phyloP scores from a whole-genome alignment of 2,888 invertebrate genomes.

The Eupithecia abbreviata region DNA sequence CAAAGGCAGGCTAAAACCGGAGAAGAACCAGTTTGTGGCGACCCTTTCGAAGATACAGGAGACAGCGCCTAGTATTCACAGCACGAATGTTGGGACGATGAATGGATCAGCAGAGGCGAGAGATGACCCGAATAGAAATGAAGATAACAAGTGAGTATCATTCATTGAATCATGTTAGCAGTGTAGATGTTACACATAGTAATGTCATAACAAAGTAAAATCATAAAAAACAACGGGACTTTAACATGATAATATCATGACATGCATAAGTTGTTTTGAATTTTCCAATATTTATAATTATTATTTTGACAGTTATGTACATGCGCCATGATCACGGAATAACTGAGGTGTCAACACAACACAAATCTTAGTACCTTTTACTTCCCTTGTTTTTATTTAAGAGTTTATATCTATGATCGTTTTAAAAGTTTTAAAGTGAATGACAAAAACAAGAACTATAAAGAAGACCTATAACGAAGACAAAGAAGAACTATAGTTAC shows the following conservation, averaged over 20 bases:
- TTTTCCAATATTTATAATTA: background rate
- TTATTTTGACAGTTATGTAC: too few species aligned
- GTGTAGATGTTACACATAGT: background rate
- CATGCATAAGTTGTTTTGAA: background rate
- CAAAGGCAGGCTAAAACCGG: conserved; percentile 71
- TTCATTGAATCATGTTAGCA: background rate
- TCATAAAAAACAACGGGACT: background rate
- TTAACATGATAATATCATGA: too few species aligned
- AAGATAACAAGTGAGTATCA: conserved; percentile 73
- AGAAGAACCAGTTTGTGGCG: conserved; percentile 82
- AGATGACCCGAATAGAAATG: conserved; percentile 68
- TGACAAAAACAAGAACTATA: too few species aligned
- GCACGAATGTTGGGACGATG: conserved; percentile 66
- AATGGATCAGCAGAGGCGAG: conserved; percentile 73
- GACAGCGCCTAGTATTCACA: conserved; percentile 77
- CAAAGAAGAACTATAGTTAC: too few species aligned
- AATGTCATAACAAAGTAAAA: background rate
- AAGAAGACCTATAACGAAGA: too few species aligned
- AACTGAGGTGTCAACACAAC: too few species aligned
- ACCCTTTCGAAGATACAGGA: conserved; percentile 87
- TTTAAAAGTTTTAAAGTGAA: too few species aligned
- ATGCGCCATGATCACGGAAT: too few species aligned
- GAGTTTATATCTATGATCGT: too few species aligned
- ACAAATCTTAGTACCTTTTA: too few species aligned
- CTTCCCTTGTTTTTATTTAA: too few species aligned